phyloP scores from a whole-genome alignment of 2,113 vertebrate genomes.

The Crotophaga sulcirostris region DNA sequence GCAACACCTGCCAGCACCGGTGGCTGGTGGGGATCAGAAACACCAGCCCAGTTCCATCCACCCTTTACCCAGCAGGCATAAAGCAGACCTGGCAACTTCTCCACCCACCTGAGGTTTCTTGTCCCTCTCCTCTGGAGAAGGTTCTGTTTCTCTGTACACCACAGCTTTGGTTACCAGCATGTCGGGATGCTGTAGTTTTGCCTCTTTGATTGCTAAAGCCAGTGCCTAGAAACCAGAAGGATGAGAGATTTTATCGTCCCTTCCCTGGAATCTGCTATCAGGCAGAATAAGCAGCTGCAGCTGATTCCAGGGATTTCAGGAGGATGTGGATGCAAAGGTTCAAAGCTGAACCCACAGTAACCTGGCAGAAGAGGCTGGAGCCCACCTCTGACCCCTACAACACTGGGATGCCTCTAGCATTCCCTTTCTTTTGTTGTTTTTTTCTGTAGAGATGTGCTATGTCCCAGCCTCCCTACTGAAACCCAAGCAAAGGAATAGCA shows the following conservation, averaged over 20 bases:
- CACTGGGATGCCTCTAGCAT: fast-evolving
- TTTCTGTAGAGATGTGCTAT: neutral
- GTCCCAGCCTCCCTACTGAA: neutral
- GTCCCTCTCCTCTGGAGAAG: constrained; percentile 88
- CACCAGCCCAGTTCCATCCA: neutral
- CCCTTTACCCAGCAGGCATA: neutral
- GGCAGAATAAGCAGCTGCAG: neutral
- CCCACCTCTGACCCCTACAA: neutral
- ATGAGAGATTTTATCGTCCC: neutral
- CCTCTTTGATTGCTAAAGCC: constrained; percentile 97
- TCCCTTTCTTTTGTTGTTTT: neutral
- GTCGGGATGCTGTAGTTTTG: constrained; percentile 96
- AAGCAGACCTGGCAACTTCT: neutral
- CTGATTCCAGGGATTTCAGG: neutral
- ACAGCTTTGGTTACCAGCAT: constrained; percentile 99
- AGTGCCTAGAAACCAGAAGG: constrained; percentile 81
- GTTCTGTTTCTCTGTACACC: constrained; percentile 97
- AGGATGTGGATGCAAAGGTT: neutral
- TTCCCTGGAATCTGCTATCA: neutral
- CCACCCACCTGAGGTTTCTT: constrained; percentile 85
- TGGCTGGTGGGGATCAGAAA: neutral
- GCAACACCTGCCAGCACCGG: neutral
- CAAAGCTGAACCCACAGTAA: neutral
- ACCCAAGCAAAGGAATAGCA: neutral
- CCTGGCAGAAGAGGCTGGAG: neutral